Conservation (phyloP, 2,797 vertebrate genomes). For the Hapalemur alaotrensis region DNA sequence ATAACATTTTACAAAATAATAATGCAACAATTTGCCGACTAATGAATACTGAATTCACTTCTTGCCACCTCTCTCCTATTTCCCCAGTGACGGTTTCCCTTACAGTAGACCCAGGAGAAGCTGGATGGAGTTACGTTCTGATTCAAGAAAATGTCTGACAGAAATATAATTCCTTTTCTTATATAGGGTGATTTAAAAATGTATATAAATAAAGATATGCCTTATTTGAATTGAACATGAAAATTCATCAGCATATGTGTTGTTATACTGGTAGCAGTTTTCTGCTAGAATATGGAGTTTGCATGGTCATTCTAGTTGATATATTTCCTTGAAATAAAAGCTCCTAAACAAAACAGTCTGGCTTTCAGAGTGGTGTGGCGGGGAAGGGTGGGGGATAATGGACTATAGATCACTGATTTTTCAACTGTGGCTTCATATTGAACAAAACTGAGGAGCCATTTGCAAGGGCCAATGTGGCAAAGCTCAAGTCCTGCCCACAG, state of each 20-base stretch:
- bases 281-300: slow-evolving; percentile 25
- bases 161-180: slow-evolving; percentile 48
- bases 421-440: background rate
- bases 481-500: background rate
- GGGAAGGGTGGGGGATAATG: background rate
- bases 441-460: background rate
- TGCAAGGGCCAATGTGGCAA: background rate
- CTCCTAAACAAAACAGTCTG: slow-evolving; percentile 15
- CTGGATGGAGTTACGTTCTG: background rate
- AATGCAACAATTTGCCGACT: background rate
- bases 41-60: background rate
- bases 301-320: background rate
- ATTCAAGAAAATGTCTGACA: slow-evolving; percentile 2
- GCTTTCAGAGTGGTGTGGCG: background rate
- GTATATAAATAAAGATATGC: slow-evolving; percentile 54
- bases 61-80: background rate
- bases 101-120: background rate
- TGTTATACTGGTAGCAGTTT: background rate
- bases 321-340: slow-evolving; percentile 12
- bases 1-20: background rate
- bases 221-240: slow-evolving; percentile 48
- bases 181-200: background rate
- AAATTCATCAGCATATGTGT: slow-evolving; percentile 13
- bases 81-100: background rate
- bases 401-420: background rate